Evolutionary conservation across 2,113 vertebrate species (phyloP).

Genomic region (Nesogale talazaci): DNA sequence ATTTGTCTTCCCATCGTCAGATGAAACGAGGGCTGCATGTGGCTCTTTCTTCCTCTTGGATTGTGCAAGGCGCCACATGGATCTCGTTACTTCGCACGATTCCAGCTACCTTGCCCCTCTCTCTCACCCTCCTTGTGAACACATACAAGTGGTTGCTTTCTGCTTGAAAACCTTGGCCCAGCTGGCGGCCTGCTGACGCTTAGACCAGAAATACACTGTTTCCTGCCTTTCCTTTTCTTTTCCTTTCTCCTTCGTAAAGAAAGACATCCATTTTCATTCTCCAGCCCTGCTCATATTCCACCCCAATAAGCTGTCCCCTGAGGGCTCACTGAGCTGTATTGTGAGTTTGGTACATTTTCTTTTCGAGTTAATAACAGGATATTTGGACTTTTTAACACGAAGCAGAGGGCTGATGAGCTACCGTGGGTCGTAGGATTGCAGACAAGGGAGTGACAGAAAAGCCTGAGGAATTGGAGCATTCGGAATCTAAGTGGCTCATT

Average conservation of each 20-base stretch:
- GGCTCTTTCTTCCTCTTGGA: not conserved
- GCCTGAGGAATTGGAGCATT: not conserved
- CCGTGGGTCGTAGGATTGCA: not conserved
- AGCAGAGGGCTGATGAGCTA: conserved; percentile 22
- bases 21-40: not conserved
- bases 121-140: not conserved
- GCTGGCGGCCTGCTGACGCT: conserved; percentile 71
- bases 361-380: conserved; percentile 76
- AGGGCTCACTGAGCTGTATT: conserved; percentile 66
- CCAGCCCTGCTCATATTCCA: conserved; percentile 48
- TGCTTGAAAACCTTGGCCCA: conserved; percentile 39
- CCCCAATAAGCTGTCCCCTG: conserved; percentile 62
- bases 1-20: not conserved
- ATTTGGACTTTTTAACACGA: conserved; percentile 74
- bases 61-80: rapidly evolving
- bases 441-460: not conserved
- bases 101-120: not conserved
- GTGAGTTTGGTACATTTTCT: conserved; percentile 75
- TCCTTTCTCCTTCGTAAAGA: conserved; percentile 56
- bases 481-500: no score
- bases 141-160: not conserved
- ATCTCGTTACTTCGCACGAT: not conserved
- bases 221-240: not conserved
- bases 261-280: conserved; percentile 73
- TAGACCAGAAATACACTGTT: conserved; percentile 25